Base-by-base conservation (phyloP, 2,888 invertebrate genomes). In the Gastrophysa polygoni region DNA sequence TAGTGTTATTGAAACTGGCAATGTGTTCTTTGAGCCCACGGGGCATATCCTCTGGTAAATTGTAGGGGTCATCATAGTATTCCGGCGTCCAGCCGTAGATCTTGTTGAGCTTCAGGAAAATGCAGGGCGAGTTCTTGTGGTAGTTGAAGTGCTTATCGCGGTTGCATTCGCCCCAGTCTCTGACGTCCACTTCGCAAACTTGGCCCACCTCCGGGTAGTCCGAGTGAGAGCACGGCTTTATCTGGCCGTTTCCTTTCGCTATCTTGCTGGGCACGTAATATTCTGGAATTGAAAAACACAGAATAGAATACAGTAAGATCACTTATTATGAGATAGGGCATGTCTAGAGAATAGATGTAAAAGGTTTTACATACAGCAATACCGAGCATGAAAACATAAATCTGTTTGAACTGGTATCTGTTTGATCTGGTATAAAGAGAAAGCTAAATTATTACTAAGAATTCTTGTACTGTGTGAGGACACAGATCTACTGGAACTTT, bases 81-180 rank as follows among this genome's bases (percentile, higher is more conserved):
- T 90, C 86, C 0, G 97, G 96, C 68, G 86, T 84, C 96, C 96
- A 97, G 17, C 90, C 93, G 74, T 89, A 96, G 75, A 96, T 96
- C 87, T 93, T 95, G 83, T 99, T 99, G 43, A 99, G 84, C 80
- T 98, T 98, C 59, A 99, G 85, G 78, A 98, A 91, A 67, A 98
- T 87, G 82, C 99, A 99, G 0, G 98, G 98, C 17, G 91, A 89
- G 44, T 95, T 96, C 77, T 91, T 90, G 79, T 93, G 91, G 82
- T 94, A 98, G 63, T 94, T 96, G 81, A 91, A 99, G 73, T 89
- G 86, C 76, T 95, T 91, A 68, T 92, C 92, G 71, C 89, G 89
- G 10, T 89, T 90, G 81, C 97, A 98, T 0, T 90, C 90, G 0
- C 86, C 85, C 87, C 93, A 92, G 18, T 88, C 84, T 74, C 90